phyloP scores from a whole-genome alignment of 2,797 vertebrate species.

The Falco cherrug region DNA sequence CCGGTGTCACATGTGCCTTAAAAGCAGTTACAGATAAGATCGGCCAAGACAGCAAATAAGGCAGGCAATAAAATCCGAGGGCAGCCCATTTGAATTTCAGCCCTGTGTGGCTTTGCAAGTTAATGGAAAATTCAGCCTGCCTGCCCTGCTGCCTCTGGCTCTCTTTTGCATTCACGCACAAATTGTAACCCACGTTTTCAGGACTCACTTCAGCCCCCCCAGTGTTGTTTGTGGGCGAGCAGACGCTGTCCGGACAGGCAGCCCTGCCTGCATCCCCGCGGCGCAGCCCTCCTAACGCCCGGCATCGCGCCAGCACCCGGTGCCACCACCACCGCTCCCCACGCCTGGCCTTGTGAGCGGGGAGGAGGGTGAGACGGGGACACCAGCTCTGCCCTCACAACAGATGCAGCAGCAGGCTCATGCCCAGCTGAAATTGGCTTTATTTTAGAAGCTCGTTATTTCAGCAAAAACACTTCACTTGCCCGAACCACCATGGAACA shows the following conservation, averaged over 20 bases:
- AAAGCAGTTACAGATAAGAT: conserved; percentile 51
- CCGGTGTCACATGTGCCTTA: not conserved
- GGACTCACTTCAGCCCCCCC: not conserved
- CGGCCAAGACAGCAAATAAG: conserved; percentile 25
- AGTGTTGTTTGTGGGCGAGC: fast-evolving
- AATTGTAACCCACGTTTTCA: not conserved
- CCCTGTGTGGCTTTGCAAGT: not conserved
- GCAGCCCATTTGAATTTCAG: conserved; percentile 10
- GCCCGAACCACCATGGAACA: not conserved
- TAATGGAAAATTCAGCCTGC: conserved; percentile 49
- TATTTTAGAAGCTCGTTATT: not conserved
- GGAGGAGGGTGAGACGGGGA: not conserved
- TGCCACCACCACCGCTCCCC: fast-evolving
- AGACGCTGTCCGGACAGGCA: not conserved
- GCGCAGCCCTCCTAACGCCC: fast-evolving
- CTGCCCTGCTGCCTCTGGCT: not conserved
- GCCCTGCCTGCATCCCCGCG: fast-evolving
- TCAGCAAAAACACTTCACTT: not conserved
- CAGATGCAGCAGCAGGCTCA: not conserved
- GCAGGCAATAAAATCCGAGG: not conserved
- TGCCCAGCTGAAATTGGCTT: not conserved
- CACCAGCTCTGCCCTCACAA: not conserved
- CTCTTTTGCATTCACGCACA: not conserved
- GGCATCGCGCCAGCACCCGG: not conserved
- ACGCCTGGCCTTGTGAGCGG: fast-evolving